These are phyloP conservation scores for Panthera tigris DNA, from an alignment of 2,113 vertebrate genomes.

Conservation along the genomic window DNA sequence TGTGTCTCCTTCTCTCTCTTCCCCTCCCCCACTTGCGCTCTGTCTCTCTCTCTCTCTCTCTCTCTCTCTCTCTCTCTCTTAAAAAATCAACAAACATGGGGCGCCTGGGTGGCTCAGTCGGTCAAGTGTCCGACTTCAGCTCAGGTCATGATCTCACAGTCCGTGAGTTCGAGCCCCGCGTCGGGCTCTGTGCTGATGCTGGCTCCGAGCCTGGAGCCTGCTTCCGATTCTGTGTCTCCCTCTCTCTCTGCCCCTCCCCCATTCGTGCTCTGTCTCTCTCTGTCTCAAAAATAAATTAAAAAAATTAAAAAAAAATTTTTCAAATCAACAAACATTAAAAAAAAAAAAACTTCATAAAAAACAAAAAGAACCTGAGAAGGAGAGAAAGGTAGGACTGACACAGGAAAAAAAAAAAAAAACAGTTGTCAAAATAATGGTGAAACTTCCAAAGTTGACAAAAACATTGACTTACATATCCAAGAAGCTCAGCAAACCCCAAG, in stretches of 20 bases:
- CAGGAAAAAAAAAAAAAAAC: background rate
- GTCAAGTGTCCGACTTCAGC: background rate
- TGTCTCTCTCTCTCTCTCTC: background rate
- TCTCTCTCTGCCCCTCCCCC: background rate
- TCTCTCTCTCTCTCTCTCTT: too few relatives aligned
- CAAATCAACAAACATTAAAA: too few relatives aligned
- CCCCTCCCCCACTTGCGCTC: background rate
- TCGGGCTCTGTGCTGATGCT: background rate
- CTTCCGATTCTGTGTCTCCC: background rate
- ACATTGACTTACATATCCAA: background rate
- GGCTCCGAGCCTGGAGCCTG: background rate
- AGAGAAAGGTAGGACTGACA: background rate
- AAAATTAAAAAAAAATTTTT: background rate
- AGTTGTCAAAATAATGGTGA: background rate
- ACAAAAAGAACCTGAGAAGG: too few relatives aligned
- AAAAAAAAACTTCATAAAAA: too few relatives aligned
- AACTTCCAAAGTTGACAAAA: background rate
- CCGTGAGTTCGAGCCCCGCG: background rate
- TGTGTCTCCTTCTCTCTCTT: background rate
- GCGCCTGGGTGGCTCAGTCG: background rate
- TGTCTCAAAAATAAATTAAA: background rate
- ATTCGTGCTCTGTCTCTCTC: background rate
- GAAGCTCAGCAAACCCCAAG: background rate
- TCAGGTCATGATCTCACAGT: background rate
- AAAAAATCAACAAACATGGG: background rate